Evolutionary conservation across 1,140 invertebrate genomes (phyloP), one percentile per base, ranked within the genome.

Genomic region (Popillia japonica): DNA sequence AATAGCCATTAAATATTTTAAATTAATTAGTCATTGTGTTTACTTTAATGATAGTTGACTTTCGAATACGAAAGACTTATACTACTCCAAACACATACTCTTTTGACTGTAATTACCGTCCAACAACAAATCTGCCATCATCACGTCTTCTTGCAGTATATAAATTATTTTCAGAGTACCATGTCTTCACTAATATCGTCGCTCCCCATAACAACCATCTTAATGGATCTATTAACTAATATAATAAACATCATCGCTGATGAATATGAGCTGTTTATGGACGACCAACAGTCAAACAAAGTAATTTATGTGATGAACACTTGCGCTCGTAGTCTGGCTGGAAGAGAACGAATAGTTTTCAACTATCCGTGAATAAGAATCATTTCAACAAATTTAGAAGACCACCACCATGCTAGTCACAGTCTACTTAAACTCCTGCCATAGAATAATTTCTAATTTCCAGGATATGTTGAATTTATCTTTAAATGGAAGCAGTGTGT

Each of bases 301-400:
- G 48, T 55, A n/a, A 55, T 55, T 55, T 55, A n/a, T 55, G 48
- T n/a, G n/a, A 55, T 55, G 48, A 55, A 55, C 48, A 17, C 14
- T 55, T 17, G 11, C 48, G 48, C 6, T 6, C 14, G 7, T 14
- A 17, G 14, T 55, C 17, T 55, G n/a, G 6, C 14, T 55, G 48
- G 17, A 55, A 6, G 48, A 55, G 17, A 14, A 55, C 3, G 14
- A 14, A 55, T 55, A 17, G 17, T 55, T 55, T 55, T 55, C 48
- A n/a, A 14, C 17, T 55, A 55, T 14, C n/a, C 48, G 48, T 55
- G 48, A n/a, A 55, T 55, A 55, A 17, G 14, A 55, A n/a, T 14
- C 42, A 7, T 44, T 44, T 44, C 9, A 8, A 44, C 42, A 44
- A 44, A 44, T 44, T 44, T 44, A 44, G 42, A 2, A 44, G 10